These are phyloP conservation scores for Hydra vulgaris DNA, from an alignment of 30 jellyfish, hydroid and myxozoan species.

Conservation along the genomic window DNA sequence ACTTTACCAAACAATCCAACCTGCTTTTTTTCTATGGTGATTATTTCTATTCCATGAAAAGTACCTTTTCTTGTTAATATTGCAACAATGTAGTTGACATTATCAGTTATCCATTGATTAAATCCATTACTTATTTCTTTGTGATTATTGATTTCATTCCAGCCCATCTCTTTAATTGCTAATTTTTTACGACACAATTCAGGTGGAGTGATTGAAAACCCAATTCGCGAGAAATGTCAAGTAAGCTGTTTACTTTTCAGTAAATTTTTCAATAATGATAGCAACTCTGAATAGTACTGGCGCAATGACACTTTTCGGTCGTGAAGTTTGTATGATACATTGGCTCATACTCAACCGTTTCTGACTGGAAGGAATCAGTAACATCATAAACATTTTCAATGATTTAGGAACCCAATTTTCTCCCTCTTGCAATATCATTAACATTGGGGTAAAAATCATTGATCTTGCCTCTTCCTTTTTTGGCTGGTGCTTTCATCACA, in stretches of 20 bases:
- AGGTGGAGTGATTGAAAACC: conserved; percentile 13
- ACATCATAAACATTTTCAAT: too few relatives aligned
- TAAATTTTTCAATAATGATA: too few relatives aligned
- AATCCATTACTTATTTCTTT: conserved; percentile 5
- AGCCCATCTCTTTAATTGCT: conserved; percentile 28
- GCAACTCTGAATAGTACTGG: background rate
- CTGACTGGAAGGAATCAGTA: conserved; percentile 7
- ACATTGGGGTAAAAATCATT: too few relatives aligned
- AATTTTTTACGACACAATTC: conserved; percentile 40
- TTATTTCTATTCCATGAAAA: conserved; percentile 35
- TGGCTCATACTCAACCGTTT: conserved; percentile 12
- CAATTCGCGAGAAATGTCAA: conserved; percentile 15
- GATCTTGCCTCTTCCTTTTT: conserved; percentile 19
- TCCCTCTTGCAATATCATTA: too few relatives aligned
- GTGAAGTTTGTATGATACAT: conserved; percentile 8
- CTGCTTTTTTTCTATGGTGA: background rate
- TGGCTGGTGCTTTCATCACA: conserved; percentile 35
- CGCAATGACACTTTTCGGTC: conserved; percentile 20
- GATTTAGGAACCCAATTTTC: too few relatives aligned
- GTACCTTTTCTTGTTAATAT: conserved; percentile 42
- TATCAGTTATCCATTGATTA: conserved; percentile 42
- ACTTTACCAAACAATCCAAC: conserved; percentile 1
- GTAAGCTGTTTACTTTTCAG: too few relatives aligned
- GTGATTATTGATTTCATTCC: background rate
- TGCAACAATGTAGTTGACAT: conserved; percentile 28